Evolutionary conservation across 2,113 vertebrate species (phyloP).

Genomic region (Aspiorhynchus laticeps): DNA sequence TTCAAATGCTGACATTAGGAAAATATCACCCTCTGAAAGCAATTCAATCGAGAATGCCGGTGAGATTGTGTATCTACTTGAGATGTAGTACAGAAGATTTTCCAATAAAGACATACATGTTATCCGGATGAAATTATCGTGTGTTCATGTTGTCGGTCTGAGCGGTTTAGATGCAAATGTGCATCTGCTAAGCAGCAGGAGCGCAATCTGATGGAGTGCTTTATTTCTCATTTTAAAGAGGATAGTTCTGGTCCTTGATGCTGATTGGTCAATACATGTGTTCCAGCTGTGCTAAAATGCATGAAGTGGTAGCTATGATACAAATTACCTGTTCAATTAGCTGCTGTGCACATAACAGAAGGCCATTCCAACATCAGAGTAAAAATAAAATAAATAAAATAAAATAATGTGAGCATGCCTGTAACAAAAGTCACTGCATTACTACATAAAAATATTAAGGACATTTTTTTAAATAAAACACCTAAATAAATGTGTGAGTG

Average conservation of each 20-base stretch:
- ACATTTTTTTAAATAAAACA: no score
- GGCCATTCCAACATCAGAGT: no score
- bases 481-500: no score
- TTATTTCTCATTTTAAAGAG: constrained; percentile 5
- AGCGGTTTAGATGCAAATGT: not conserved
- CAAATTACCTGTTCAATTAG: no score
- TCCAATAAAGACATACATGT: not conserved
- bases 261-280: no score
- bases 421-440: no score
- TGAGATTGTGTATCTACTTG: not conserved
- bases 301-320: no score
- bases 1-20: not conserved
- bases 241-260: not conserved
- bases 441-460: no score
- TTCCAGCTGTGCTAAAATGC: not conserved
- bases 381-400: no score
- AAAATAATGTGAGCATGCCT: no score
- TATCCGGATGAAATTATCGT: not conserved
- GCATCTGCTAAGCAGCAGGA: not conserved
- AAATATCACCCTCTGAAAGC: not conserved
- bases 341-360: no score
- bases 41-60: not conserved
- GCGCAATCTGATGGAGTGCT: not conserved
- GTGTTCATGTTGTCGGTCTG: not conserved
- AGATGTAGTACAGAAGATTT: not conserved